These are phyloP conservation scores for Aegithalos caudatus DNA, from an alignment of 2,113 vertebrate genomes.

Conservation along the genomic window DNA sequence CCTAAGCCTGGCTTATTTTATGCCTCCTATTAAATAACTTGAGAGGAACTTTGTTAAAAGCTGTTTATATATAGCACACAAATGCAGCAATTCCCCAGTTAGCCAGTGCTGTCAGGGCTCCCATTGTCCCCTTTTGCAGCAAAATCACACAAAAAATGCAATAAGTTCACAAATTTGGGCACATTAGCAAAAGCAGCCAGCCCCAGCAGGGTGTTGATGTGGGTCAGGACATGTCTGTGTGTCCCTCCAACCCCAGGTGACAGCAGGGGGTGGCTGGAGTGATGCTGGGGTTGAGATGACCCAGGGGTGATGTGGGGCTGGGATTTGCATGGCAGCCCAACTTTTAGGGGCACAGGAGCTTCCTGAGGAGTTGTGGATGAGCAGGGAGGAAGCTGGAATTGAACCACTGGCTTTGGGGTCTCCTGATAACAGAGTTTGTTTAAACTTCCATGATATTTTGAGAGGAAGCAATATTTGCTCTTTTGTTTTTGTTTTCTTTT, in stretches of 20 bases:
- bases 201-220: background rate
- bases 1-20: background rate
- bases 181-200: fast-evolving
- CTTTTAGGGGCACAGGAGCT: background rate
- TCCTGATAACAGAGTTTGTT: background rate
- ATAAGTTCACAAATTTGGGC: background rate
- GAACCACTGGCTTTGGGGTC: background rate
- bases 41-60: background rate
- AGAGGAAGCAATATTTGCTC: constrained; percentile 14
- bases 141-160: background rate
- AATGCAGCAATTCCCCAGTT: background rate
- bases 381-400: background rate
- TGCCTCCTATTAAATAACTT: background rate
- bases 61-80: background rate
- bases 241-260: background rate
- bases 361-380: background rate
- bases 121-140: background rate
- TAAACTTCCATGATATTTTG: background rate
- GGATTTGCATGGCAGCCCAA: background rate
- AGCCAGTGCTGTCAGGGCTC: background rate
- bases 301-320: background rate
- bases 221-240: background rate
- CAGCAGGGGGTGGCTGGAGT: background rate
- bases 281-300: background rate
- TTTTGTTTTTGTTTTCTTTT: background rate